A percentile compares a stretch with the other conserved stretches of the same genome.
These are phyloP conservation scores for Limnothrissa miodon DNA, from an alignment of 2,113 vertebrate species.

Conservation along the genomic window DNA sequence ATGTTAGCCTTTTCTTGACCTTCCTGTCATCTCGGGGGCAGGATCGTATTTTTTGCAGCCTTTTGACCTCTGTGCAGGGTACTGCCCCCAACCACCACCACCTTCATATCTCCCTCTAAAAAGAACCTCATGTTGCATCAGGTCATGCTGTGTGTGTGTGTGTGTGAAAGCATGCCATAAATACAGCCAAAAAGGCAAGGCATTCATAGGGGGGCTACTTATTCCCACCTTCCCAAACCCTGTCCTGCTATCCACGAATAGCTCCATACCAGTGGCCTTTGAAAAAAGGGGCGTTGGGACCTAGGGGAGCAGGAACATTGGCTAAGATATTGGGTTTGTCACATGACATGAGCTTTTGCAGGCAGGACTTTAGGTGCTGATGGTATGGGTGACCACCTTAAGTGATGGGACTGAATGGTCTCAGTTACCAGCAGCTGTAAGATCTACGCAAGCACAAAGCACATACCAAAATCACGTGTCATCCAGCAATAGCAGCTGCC, in stretches of 20 bases:
- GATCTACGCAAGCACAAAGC: not conserved
- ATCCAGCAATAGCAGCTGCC: not conserved
- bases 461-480: not conserved
- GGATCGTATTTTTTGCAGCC: conserved; percentile 8
- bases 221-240: conserved; percentile 46
- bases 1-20: not conserved
- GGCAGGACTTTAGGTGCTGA: not conserved
- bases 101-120: conserved; percentile 18
- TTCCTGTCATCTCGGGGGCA: not conserved
- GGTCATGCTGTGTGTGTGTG: not conserved
- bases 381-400: not conserved
- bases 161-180: conserved; percentile 48
- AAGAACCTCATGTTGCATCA: not conserved
- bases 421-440: not conserved
- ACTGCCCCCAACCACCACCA: not conserved
- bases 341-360: not conserved
- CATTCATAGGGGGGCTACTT: conserved; percentile 38
- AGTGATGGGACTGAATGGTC: not conserved
- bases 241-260: conserved; percentile 59
- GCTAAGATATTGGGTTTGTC: not conserved
- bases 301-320: not conserved
- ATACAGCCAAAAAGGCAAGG: conserved; percentile 61
- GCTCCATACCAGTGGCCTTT: conserved; percentile 28
- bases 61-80: not conserved
- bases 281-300: not conserved